Evolutionary conservation across 2,113 vertebrate species (phyloP).

Genomic region (Piliocolobus tephrosceles): DNA sequence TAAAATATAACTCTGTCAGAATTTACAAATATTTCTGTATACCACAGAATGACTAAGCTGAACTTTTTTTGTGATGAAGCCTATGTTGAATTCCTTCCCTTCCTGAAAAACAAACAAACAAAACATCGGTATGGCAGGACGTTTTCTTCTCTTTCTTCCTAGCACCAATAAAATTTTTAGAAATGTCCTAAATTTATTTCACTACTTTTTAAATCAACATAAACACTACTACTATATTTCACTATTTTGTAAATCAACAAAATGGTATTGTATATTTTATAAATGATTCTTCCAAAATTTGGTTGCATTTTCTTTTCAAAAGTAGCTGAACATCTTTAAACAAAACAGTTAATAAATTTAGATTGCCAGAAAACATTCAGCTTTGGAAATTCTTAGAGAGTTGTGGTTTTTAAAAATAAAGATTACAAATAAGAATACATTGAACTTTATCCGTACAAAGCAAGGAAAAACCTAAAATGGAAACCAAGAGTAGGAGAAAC

Average conservation of each 20-base stretch:
- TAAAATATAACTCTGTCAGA: neutral
- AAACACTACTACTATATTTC: neutral
- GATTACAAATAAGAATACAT: neutral
- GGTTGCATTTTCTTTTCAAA: neutral
- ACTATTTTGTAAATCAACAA: neutral
- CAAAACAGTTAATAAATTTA: constrained; percentile 8
- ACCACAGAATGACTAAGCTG: neutral
- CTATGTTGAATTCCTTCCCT: neutral
- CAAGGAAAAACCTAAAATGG: neutral
- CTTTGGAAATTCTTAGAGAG: neutral
- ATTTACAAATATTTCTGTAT: neutral
- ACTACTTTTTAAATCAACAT: neutral
- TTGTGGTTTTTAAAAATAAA: neutral
- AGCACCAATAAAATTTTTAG: neutral
- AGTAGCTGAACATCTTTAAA: neutral
- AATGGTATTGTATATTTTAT: neutral
- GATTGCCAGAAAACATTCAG: neutral
- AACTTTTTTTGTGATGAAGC: neutral
- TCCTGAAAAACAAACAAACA: neutral
- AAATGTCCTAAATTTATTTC: constrained; percentile 1
- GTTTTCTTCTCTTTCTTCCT: neutral
- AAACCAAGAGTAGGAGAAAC: neutral
- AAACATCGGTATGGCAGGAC: neutral
- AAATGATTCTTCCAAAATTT: neutral
- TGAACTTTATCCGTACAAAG: neutral